Evolutionary conservation across 2,797 vertebrate genomes (phyloP).

Genomic region (Rhynchonycteris naso): DNA sequence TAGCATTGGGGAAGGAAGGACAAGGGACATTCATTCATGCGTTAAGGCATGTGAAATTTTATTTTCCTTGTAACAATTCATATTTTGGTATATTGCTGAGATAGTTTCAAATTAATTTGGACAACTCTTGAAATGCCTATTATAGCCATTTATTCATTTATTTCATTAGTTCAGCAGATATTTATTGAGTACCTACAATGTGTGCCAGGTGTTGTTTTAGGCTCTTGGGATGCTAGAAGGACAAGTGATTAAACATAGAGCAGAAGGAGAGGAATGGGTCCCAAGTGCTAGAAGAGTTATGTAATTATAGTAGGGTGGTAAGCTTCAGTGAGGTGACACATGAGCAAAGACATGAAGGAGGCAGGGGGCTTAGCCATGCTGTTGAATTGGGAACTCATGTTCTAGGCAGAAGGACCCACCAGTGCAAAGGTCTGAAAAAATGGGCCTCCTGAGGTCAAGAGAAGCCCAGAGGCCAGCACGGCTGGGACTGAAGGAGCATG

Average conservation of each 20-base stretch:
- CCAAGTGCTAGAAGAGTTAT: not conserved
- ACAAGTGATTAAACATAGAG: not conserved
- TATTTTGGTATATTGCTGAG: constrained; percentile 32
- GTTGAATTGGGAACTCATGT: not conserved
- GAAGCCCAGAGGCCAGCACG: not conserved
- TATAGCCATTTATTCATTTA: not conserved
- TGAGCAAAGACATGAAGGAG: not conserved
- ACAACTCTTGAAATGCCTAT: not conserved
- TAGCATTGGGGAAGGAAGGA: not conserved
- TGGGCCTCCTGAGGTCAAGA: not conserved
- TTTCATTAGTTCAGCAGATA: not conserved
- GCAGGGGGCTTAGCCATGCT: not conserved
- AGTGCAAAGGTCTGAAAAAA: not conserved
- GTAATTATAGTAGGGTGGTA: not conserved
- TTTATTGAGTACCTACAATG: not conserved
- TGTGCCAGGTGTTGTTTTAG: not conserved
- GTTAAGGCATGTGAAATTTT: not conserved
- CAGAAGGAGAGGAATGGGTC: not conserved
- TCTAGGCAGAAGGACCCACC: not conserved
- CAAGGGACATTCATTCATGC: not conserved
- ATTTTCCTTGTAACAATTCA: not conserved
- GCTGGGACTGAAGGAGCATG: not conserved
- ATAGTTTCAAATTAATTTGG: constrained; percentile 33
- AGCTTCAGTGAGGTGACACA: not conserved
- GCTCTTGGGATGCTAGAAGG: not conserved